A percentile compares a stretch with the other conserved stretches of the same genome.
phyloP scores from a whole-genome alignment of 2,888 invertebrate species.

The Scaptomyza parva region DNA sequence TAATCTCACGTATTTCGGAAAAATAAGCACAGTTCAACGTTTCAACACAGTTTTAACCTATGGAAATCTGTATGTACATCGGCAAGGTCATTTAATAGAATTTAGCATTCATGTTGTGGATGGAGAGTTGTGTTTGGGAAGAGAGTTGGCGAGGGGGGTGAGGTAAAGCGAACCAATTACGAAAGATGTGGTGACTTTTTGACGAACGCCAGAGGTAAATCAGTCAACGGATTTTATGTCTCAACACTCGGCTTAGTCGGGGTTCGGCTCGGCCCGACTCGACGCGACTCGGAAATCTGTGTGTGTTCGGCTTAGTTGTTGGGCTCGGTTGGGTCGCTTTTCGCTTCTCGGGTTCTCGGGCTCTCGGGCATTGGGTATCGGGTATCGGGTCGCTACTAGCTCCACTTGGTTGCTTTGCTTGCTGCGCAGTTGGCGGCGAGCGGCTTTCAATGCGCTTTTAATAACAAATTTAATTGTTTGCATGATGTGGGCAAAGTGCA shows the following conservation, averaged over 20 bases:
- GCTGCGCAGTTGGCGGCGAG: slow-evolving; percentile 53
- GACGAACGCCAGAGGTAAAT: slow-evolving; percentile 43
- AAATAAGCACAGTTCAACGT: slow-evolving; percentile 23
- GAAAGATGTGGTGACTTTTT: slow-evolving; percentile 51
- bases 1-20: slow-evolving; percentile 13
- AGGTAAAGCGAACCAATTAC: slow-evolving; percentile 36
- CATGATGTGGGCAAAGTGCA: slow-evolving; percentile 67
- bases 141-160: not conserved
- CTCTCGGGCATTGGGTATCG: slow-evolving; percentile 14
- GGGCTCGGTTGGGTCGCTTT: slow-evolving; percentile 13
- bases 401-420: slow-evolving; percentile 16
- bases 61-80: slow-evolving; percentile 6
- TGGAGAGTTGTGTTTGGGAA: too few species aligned
- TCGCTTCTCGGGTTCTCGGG: too few species aligned
- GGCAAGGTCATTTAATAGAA: slow-evolving; percentile 48
- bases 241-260: slow-evolving; percentile 2
- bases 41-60: slow-evolving; percentile 12
- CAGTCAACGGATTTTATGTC: slow-evolving; percentile 30
- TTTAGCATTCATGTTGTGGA: slow-evolving; percentile 43
- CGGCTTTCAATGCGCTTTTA: slow-evolving; percentile 63
- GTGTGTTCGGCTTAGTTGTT: slow-evolving; percentile 8
- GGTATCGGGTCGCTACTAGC: slow-evolving; percentile 4
- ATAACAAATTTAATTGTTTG: slow-evolving; percentile 75
- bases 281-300: too few species aligned
- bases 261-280: slow-evolving; percentile 12